phyloP scores from a whole-genome alignment of 2,888 invertebrate species.

The Dasypogon diadema region DNA sequence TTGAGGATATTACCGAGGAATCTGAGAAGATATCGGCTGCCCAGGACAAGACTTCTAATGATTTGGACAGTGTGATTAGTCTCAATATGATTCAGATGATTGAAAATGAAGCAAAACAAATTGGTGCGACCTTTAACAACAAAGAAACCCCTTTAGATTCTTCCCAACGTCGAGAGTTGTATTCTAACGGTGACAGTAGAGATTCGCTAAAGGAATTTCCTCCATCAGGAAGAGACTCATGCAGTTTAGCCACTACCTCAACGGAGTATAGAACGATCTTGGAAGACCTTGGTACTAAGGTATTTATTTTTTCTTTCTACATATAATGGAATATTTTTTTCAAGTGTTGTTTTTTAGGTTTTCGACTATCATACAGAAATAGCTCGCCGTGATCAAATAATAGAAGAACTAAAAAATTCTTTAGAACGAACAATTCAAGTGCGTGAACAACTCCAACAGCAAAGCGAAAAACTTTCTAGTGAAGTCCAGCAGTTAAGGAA shows the following conservation, averaged over 20 bases:
- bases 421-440: constrained; percentile 76
- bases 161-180: constrained; percentile 60
- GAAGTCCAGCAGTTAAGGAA: constrained; percentile 72
- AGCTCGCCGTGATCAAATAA: constrained; percentile 77
- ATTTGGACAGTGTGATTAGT: constrained; percentile 61
- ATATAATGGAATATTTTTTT: not conserved
- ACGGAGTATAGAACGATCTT: constrained; percentile 81
- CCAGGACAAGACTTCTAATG: constrained; percentile 56
- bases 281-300: constrained; percentile 78
- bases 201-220: constrained; percentile 59
- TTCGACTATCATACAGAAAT: constrained; percentile 80
- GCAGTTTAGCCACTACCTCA: constrained; percentile 68
- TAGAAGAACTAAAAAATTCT: constrained; percentile 78
- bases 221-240: constrained; percentile 65
- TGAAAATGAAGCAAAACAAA: constrained; percentile 64
- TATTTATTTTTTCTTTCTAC: too few relatives aligned
- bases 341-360: constrained; percentile 70
- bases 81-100: constrained; percentile 64
- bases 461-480: constrained; percentile 73
- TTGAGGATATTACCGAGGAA: constrained; percentile 68
- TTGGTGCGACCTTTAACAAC: constrained; percentile 63
- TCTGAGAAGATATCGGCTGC: constrained; percentile 63
- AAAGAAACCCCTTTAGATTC: constrained; percentile 65
- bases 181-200: constrained; percentile 58
- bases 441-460: constrained; percentile 73